Percentiles rank a stretch among this genome's conserved stretches.
Evolutionary conservation across 1,140 invertebrate genomes (phyloP).

Genomic region (Leptopilina boulardi): DNA sequence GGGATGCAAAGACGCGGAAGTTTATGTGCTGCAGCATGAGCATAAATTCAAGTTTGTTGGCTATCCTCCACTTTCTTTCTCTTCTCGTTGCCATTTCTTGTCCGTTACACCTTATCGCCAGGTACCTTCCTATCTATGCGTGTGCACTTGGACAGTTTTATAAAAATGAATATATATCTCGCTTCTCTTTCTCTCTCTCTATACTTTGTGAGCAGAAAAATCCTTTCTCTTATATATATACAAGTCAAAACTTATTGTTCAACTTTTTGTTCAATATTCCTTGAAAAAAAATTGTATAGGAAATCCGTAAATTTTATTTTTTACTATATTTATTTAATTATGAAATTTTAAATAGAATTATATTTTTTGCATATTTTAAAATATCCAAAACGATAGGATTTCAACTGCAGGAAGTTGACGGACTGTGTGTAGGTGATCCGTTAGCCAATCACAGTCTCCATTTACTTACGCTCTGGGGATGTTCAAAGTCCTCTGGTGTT

Average conservation of each 20-base stretch:
- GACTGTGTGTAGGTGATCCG: neutral
- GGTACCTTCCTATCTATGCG: neutral
- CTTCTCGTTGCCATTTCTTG: constrained; percentile 12
- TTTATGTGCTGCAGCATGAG: constrained; percentile 19
- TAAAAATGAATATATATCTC: constrained; percentile 5
- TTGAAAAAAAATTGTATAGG: too few species aligned
- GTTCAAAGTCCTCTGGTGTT: constrained; percentile 1
- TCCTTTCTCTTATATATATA: too few species aligned
- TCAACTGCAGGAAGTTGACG: constrained; percentile 5
- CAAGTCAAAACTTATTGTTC: too few species aligned
- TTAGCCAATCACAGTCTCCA: constrained; percentile 14
- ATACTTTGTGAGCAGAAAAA: too few species aligned
- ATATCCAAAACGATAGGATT: neutral
- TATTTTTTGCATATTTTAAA: too few species aligned
- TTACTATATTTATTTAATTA: too few species aligned
- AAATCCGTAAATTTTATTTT: too few species aligned
- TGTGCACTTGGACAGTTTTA: constrained; percentile 30
- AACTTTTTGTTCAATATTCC: too few species aligned
- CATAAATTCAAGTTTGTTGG: constrained; percentile 27
- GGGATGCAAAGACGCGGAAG: constrained; percentile 29
- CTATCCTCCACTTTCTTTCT: constrained; percentile 19
- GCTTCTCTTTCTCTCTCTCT: neutral
- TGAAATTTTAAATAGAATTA: too few species aligned
- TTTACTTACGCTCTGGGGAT: constrained; percentile 15
- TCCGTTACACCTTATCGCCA: constrained; percentile 19